phyloP scores from a whole-genome alignment of 1,140 invertebrate genomes.

The Neuroterus valhalla region DNA sequence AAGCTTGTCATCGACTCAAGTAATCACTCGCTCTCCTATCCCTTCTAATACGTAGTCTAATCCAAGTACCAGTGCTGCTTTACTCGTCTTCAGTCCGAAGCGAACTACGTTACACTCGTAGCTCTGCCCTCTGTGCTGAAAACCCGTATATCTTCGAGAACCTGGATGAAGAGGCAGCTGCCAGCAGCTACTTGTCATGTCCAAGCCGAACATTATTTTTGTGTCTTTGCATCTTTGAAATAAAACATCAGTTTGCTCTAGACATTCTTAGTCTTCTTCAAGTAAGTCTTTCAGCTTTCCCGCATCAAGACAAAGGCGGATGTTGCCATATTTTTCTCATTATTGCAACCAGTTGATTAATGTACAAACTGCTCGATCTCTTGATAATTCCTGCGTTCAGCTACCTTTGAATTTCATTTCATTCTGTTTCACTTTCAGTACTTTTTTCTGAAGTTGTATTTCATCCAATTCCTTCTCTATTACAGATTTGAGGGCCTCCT shows the following conservation, averaged over 20 bases:
- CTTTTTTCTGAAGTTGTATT: no score
- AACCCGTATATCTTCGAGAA: constrained; percentile 59
- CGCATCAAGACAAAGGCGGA: constrained; percentile 62
- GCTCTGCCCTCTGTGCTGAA: constrained; percentile 53
- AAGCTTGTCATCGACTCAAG: constrained; percentile 50
- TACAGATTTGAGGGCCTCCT: no score
- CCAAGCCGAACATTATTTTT: constrained; percentile 51
- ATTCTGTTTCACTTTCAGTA: constrained; percentile 34
- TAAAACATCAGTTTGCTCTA: no score
- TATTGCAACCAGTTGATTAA: constrained; percentile 56
- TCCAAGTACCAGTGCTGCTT: constrained; percentile 52
- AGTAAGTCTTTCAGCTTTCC: constrained; percentile 57
- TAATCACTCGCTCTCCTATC: constrained; percentile 21
- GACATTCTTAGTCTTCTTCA: constrained; percentile 51
- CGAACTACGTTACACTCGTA: constrained; percentile 58
- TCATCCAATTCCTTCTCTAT: no score
- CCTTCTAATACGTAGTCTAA: background rate
- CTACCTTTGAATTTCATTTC: constrained; percentile 39
- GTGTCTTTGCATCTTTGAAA: constrained; percentile 43
- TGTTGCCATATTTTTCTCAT: constrained; percentile 53
- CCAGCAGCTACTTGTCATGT: constrained; percentile 59
- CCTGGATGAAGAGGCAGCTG: no score
- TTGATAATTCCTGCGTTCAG: constrained; percentile 48
- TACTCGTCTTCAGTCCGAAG: constrained; percentile 59
- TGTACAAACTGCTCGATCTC: constrained; percentile 49